phyloP scores from a whole-genome alignment of 2,888 invertebrate species.

The Lamproptera curius region DNA sequence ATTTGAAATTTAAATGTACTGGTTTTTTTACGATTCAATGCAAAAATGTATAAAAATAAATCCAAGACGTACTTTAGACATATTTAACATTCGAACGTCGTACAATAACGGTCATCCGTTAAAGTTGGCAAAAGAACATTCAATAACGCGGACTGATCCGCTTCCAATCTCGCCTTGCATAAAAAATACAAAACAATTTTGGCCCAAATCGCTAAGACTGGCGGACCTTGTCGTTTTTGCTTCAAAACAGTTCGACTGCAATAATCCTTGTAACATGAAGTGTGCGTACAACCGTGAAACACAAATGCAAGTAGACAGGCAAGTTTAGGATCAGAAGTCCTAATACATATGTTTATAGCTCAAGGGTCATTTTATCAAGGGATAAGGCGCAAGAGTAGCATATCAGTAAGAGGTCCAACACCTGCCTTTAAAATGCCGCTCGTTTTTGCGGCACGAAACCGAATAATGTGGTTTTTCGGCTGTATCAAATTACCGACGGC shows the following conservation, averaged over 20 bases:
- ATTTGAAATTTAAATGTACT: too few relatives aligned
- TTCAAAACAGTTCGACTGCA: conserved; percentile 6
- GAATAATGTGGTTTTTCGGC: conserved; percentile 47
- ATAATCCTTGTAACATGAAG: conserved; percentile 1
- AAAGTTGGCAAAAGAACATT: too few relatives aligned
- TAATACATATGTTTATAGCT: too few relatives aligned
- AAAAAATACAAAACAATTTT: too few relatives aligned
- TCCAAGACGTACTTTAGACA: neutral
- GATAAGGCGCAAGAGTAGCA: conserved; percentile 18
- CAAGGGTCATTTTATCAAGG: neutral
- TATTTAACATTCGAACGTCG: too few relatives aligned
- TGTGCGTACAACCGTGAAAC: conserved; percentile 2
- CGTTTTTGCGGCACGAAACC: conserved; percentile 36
- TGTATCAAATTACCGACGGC: conserved; percentile 52
- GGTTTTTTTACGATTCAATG: too few relatives aligned
- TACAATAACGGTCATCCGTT: too few relatives aligned
- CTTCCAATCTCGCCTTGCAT: too few relatives aligned
- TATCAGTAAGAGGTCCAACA: conserved; percentile 28
- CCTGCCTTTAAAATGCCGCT: conserved; percentile 26
- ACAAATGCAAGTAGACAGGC: conserved; percentile 14
- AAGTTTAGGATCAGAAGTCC: neutral
- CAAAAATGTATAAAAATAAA: too few relatives aligned
- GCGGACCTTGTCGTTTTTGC: neutral
- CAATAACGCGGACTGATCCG: too few relatives aligned
- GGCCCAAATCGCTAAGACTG: too few relatives aligned